A percentile compares a stretch with the other conserved stretches of the same genome.
These are phyloP conservation scores for Eciton burchellii DNA, from an alignment of 1,140 invertebrate species.

Conservation along the genomic window DNA sequence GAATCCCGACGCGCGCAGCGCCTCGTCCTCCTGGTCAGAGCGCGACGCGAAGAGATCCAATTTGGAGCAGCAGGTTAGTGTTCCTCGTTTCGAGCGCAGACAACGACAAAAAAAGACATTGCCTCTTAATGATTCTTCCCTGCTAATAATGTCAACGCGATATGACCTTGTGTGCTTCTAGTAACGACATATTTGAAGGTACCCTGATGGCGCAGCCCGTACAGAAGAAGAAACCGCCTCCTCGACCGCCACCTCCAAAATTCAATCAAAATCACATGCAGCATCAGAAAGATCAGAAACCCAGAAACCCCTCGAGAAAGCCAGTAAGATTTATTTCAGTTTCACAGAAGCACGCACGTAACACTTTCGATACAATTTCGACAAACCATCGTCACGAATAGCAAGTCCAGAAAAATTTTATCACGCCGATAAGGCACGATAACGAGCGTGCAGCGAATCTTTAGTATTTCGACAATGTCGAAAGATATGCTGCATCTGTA, in stretches of 20 bases:
- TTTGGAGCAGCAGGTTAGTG: constrained; percentile 80
- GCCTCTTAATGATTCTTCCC: not conserved
- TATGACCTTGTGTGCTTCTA: constrained; percentile 55
- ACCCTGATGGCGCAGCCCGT: constrained; percentile 68
- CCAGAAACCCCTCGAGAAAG: no score
- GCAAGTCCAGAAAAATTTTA: not conserved
- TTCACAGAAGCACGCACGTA: not conserved
- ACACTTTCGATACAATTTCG: not conserved
- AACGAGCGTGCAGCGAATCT: no score
- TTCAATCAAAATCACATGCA: constrained; percentile 75
- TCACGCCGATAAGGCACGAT: not conserved
- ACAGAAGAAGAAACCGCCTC: constrained; percentile 84
- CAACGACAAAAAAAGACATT: not conserved
- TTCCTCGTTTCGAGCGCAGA: constrained; percentile 14
- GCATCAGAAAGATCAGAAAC: constrained; percentile 76
- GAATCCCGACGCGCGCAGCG: constrained; percentile 81
- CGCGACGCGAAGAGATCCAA: constrained; percentile 68
- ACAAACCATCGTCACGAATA: not conserved
- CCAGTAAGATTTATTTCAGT: constrained; percentile 73
- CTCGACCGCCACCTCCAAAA: constrained; percentile 83
- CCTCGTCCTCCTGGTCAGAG: constrained; percentile 78
- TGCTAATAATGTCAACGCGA: not conserved
- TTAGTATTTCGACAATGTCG: not conserved
- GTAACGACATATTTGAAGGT: constrained; percentile 79
- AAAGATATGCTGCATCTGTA: not conserved